Conservation (phyloP, 2,113 vertebrate species). For the Daubentonia madagascariensis region DNA sequence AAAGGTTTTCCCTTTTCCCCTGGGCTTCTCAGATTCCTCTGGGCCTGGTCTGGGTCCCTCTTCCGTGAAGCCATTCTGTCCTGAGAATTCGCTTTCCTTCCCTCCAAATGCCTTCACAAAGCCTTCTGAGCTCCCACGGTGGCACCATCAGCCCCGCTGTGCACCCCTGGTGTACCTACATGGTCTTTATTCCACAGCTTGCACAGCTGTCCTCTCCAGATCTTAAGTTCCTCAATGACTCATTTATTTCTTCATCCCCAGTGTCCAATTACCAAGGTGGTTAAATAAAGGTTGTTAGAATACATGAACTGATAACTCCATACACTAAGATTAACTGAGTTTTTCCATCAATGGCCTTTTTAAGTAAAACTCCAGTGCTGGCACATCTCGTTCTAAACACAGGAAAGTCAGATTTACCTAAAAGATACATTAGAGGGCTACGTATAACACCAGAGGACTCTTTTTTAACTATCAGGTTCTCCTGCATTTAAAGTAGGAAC, state of each 20-base stretch:
- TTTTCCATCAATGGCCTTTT: neutral
- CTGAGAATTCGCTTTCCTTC: neutral
- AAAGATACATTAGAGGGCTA: neutral
- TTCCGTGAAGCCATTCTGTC: neutral
- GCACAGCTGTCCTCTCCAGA: neutral
- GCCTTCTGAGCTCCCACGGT: neutral
- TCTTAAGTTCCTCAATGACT: neutral
- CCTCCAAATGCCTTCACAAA: neutral
- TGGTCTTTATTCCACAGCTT: neutral
- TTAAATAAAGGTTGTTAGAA: neutral
- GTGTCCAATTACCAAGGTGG: neutral
- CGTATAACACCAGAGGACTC: neutral
- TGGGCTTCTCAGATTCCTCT: neutral
- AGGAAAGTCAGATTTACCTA: constrained; percentile 1
- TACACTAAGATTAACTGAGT: neutral
- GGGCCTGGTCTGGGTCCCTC: neutral
- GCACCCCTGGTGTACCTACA: accelerated
- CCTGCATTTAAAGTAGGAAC: neutral
- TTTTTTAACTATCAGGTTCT: neutral
- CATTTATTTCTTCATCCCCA: neutral
- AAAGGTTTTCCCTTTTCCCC: neutral
- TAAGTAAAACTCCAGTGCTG: neutral
- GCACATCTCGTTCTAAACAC: neutral
- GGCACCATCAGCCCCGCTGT: neutral
- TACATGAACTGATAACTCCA: neutral